A percentile compares a stretch with the other conserved stretches of the same genome.
phyloP scores from a whole-genome alignment of 2,888 invertebrate species.

The Sceliomorpha sp. region DNA sequence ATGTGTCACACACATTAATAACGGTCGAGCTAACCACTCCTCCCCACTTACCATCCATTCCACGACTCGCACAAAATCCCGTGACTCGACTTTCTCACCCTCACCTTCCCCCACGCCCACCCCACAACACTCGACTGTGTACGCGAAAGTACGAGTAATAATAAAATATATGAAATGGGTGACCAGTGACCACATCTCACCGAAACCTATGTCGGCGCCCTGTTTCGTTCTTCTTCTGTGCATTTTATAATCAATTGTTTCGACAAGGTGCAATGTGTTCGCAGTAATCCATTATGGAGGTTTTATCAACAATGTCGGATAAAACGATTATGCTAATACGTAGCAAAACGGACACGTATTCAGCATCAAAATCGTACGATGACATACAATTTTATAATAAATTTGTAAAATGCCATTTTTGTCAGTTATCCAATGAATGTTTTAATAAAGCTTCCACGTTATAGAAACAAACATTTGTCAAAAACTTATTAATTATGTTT shows the following conservation, averaged over 20 bases:
- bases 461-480: too few species aligned
- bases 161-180: conserved; percentile 75
- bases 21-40: conserved; percentile 69
- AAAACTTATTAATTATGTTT: too few species aligned
- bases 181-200: conserved; percentile 54
- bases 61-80: conserved; percentile 37
- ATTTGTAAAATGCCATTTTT: too few species aligned
- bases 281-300: not conserved
- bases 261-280: not conserved
- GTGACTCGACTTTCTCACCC: conserved; percentile 12
- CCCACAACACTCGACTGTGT: conserved; percentile 26
- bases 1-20: conserved; percentile 75
- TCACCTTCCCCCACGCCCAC: too few species aligned
- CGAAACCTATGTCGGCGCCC: conserved; percentile 33
- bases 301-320: too few species aligned
- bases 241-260: conserved; percentile 25
- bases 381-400: too few species aligned
- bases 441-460: too few species aligned
- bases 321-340: too few species aligned
- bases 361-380: too few species aligned
- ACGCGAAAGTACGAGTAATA: conserved; percentile 70
- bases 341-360: too few species aligned
- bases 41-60: conserved; percentile 57
- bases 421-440: too few species aligned
- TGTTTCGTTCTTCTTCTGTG: conserved; percentile 44